Evolutionary conservation across 2,797 vertebrate species (phyloP).

Genomic region (Gobionotothen gibberifrons): DNA sequence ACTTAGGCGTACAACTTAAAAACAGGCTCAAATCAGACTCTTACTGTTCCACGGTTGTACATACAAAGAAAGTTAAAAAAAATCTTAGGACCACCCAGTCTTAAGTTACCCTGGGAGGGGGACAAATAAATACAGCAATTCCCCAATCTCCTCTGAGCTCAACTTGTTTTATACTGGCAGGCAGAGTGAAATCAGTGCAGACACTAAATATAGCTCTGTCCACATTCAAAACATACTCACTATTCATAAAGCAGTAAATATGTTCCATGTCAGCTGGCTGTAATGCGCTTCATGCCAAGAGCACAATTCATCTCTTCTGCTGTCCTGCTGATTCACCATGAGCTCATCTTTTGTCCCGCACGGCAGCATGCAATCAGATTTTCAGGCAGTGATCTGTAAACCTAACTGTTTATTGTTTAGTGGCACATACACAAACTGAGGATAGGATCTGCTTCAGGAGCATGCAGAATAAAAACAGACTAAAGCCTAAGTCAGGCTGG

Average conservation of each 20-base stretch:
- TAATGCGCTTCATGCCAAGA: conserved; percentile 36
- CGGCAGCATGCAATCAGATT: conserved; percentile 24
- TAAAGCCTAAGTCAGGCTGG: not conserved
- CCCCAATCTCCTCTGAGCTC: not conserved
- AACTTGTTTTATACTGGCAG: not conserved
- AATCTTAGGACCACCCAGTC: not conserved
- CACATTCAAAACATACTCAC: conserved; percentile 1
- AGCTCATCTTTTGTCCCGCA: conserved; percentile 36
- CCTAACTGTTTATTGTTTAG: conserved; percentile 33
- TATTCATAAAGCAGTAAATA: conserved; percentile 26
- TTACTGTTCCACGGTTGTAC: conserved; percentile 6
- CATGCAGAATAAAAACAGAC: not conserved
- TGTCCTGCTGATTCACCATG: conserved; percentile 38
- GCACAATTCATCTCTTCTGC: conserved; percentile 32
- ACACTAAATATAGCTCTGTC: conserved; percentile 5
- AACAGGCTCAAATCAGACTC: conserved; percentile 9
- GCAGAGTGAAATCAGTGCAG: not conserved
- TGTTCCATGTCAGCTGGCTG: conserved; percentile 41
- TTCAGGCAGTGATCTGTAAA: conserved; percentile 27
- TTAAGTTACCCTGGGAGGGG: not conserved
- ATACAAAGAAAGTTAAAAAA: not conserved
- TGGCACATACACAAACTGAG: conserved; percentile 9
- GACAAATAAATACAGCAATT: not conserved
- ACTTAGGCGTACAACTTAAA: conserved; percentile 4
- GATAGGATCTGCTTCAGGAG: conserved; percentile 1